phyloP scores from a whole-genome alignment of 2,888 invertebrate genomes.

The Seira ritae region DNA sequence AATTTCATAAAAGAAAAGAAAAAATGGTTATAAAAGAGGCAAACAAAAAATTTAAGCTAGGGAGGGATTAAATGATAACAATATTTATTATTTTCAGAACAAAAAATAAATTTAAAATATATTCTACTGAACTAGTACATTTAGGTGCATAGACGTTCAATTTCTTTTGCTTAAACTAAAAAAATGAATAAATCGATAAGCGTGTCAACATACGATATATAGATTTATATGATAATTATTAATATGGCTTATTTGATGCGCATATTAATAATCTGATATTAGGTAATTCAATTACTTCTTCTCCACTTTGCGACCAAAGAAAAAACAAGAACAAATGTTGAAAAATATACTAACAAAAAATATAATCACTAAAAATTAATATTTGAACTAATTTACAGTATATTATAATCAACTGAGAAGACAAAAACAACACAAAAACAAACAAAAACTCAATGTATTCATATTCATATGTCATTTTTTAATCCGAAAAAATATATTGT shows the following conservation, averaged over 20 bases:
- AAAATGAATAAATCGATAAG: not conserved
- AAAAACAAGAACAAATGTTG: not conserved
- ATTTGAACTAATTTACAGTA: not conserved
- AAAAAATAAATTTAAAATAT: constrained; percentile 11
- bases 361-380: not conserved
- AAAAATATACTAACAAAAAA: not conserved
- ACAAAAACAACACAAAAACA: not conserved
- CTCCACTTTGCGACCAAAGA: not conserved
- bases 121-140: constrained; percentile 8
- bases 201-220: not conserved
- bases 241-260: not conserved
- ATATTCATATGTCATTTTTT: no score
- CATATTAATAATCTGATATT: no score
- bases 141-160: not conserved
- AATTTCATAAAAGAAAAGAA: not conserved
- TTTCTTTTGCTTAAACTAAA: not conserved
- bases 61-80: not conserved
- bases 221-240: not conserved
- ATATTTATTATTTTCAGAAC: not conserved
- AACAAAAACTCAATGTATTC: not conserved
- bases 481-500: no score
- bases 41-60: not conserved
- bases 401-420: not conserved
- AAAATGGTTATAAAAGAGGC: not conserved
- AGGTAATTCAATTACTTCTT: no score